These are phyloP conservation scores for Mamestra configurata DNA, from an alignment of 1,140 invertebrate species.

Conservation along the genomic window DNA sequence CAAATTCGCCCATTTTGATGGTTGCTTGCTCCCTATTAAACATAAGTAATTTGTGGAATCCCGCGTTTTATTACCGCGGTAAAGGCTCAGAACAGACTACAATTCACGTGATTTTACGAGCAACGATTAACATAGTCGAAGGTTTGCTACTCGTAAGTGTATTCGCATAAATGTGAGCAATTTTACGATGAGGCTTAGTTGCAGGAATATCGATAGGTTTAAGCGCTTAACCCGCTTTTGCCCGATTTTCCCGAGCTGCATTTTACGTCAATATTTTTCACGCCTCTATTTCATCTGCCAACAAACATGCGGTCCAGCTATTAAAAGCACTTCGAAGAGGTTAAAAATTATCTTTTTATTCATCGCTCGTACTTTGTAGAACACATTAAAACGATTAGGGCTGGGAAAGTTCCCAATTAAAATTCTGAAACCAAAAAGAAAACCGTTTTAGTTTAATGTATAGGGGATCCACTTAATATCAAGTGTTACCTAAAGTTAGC, in stretches of 20 bases:
- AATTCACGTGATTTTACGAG: conserved; percentile 44
- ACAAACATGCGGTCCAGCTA: conserved; percentile 1
- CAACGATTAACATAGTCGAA: conserved; percentile 25
- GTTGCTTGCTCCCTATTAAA: conserved; percentile 6
- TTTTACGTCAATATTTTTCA: conserved; percentile 10
- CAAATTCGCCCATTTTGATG: conserved; percentile 23
- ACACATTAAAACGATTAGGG: conserved; percentile 25
- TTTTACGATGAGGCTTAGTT: conserved; percentile 29
- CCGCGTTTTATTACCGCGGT: conserved; percentile 36
- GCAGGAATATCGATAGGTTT: conserved; percentile 15
- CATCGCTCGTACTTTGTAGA: conserved; percentile 3
- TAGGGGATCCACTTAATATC: conserved; percentile 34
- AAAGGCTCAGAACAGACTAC: conserved; percentile 21
- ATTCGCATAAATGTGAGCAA: conserved; percentile 17
- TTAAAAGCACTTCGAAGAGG: conserved; percentile 1
- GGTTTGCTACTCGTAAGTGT: conserved; percentile 25
- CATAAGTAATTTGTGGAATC: conserved; percentile 29
- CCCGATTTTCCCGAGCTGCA: not conserved
- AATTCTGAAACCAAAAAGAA: conserved; percentile 9
- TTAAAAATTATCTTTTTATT: conserved; percentile 36
- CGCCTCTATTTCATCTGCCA: conserved; percentile 21
- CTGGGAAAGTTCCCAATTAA: conserved; percentile 29
- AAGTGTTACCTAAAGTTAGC: conserved; percentile 22
- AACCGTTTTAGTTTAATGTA: conserved; percentile 18
- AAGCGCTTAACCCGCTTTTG: not conserved